Conservation (phyloP, 2,113 vertebrate genomes). For the Pygathrix nemaeus region DNA sequence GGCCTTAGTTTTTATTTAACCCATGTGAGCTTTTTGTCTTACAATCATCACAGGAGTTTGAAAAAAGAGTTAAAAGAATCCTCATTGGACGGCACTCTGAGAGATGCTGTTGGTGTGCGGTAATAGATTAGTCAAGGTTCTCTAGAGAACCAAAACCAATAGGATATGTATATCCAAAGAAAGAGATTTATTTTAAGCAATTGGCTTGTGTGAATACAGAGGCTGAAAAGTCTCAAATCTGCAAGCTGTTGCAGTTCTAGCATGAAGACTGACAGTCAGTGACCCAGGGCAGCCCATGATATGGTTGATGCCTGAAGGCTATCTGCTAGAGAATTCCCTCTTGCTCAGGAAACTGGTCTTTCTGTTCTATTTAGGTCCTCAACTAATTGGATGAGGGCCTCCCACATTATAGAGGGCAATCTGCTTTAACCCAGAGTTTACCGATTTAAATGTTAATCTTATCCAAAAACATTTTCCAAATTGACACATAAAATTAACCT, state of each 20-base stretch:
- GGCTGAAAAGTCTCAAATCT: background rate
- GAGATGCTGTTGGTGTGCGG: background rate
- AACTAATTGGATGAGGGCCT: background rate
- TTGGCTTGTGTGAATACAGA: background rate
- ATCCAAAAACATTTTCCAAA: background rate
- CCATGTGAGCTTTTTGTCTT: background rate
- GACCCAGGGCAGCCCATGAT: background rate
- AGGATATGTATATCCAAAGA: background rate
- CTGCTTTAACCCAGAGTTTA: background rate
- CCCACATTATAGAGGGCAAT: background rate
- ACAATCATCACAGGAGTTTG: background rate
- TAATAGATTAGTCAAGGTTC: background rate
- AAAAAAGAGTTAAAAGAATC: background rate
- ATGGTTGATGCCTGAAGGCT: background rate
- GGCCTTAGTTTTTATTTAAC: background rate
- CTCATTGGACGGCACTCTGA: background rate
- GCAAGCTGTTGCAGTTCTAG: background rate
- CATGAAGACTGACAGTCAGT: background rate
- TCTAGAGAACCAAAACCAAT: background rate
- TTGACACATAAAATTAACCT: background rate
- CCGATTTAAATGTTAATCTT: background rate
- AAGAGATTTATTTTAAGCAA: background rate
- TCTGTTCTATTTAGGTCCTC: background rate
- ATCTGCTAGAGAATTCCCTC: background rate
- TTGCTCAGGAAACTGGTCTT: background rate